Evolutionary conservation across 2,888 invertebrate genomes (phyloP).

Genomic region (Entomobrya proxima): DNA sequence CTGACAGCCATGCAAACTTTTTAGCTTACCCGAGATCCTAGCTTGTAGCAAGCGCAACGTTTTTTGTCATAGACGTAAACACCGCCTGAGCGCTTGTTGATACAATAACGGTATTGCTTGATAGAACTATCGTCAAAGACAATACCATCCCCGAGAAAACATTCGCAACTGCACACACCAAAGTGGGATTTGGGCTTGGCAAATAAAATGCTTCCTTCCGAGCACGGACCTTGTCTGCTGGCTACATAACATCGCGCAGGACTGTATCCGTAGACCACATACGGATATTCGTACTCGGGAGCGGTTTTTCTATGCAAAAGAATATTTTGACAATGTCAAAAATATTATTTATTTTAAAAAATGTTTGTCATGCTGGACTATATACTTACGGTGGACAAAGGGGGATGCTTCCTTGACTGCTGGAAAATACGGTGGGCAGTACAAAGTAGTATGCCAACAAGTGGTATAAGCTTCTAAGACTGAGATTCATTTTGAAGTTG

Average conservation of each 20-base stretch:
- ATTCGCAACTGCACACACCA: constrained; percentile 47
- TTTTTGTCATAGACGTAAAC: constrained; percentile 46
- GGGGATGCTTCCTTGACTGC: neutral
- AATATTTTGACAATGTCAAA: neutral
- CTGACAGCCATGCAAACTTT: neutral
- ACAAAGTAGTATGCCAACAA: neutral
- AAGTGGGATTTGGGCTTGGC: constrained; percentile 35
- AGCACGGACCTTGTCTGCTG: constrained; percentile 40
- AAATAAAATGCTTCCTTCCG: constrained; percentile 28
- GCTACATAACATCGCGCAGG: constrained; percentile 41
- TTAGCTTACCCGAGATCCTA: constrained; percentile 39
- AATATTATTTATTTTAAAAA: neutral
- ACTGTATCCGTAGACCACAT: constrained; percentile 20
- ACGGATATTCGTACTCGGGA: constrained; percentile 7
- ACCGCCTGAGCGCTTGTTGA: neutral
- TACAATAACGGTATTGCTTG: constrained; percentile 45
- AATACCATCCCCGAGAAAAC: constrained; percentile 43
- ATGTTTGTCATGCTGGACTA: neutral
- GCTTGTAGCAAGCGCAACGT: constrained; percentile 29
- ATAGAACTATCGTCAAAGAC: constrained; percentile 27
- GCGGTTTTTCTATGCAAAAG: constrained; percentile 6
- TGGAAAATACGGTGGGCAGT: constrained; percentile 6
- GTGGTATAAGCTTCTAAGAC: neutral
- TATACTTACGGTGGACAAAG: constrained; percentile 38
- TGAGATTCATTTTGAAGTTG: constrained; percentile 15